These are phyloP conservation scores for Paraplagusia blochii DNA, from an alignment of 2,113 vertebrate species.

Conservation along the genomic window DNA sequence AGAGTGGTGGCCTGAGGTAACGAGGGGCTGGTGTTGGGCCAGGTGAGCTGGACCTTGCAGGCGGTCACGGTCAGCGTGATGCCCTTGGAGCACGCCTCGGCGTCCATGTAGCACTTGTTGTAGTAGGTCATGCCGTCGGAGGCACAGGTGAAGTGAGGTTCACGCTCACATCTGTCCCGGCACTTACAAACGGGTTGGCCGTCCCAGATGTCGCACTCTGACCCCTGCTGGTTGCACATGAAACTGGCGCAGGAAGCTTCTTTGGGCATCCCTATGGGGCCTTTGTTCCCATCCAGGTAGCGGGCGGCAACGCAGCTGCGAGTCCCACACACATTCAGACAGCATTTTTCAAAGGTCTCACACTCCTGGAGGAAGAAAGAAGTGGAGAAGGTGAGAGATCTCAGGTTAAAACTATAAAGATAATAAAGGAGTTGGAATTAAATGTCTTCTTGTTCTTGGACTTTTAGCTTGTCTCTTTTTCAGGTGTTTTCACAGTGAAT, in stretches of 20 bases:
- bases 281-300: conserved; percentile 83
- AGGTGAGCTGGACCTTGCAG: conserved; percentile 89
- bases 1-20: conserved; percentile 74
- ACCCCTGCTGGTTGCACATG: conserved; percentile 93
- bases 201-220: conserved; percentile 93
- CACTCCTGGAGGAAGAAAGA: conserved; percentile 81
- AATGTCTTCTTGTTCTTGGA: too few species aligned
- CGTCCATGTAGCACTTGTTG: conserved; percentile 98
- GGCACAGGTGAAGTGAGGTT: conserved; percentile 95
- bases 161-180: conserved; percentile 91
- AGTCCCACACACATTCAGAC: conserved; percentile 93
- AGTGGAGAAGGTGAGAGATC: background rate
- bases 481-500: too few species aligned
- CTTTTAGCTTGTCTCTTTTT: too few species aligned
- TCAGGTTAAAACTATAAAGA: too few species aligned
- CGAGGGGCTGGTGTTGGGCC: conserved; percentile 87
- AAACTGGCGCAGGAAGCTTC: conserved; percentile 88
- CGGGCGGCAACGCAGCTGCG: conserved; percentile 93
- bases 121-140: conserved; percentile 97
- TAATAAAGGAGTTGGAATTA: too few species aligned
- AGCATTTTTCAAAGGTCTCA: conserved; percentile 93
- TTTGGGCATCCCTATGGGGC: conserved; percentile 84
- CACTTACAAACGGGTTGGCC: conserved; percentile 94
- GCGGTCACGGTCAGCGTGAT: conserved; percentile 85
- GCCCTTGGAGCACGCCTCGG: conserved; percentile 93